Conservation (phyloP, 2,888 invertebrate genomes). For the Lithodes maja region DNA sequence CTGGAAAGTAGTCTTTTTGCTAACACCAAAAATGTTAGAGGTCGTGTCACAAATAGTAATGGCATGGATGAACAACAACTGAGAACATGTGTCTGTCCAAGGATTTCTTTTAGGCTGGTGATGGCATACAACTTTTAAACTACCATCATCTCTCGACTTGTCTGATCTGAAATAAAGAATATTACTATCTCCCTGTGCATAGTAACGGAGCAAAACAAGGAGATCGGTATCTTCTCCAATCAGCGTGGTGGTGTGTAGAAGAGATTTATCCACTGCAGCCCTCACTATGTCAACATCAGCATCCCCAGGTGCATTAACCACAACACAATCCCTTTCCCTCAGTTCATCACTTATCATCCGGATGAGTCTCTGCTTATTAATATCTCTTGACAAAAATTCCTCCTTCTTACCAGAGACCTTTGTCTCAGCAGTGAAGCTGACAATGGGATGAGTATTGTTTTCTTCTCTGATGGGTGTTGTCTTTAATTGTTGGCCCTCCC, state of each 20-base stretch:
- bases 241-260: conserved; percentile 7
- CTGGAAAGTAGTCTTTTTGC: conserved; percentile 8
- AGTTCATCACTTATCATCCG: background rate
- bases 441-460: background rate
- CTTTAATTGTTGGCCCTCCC: conserved; percentile 6
- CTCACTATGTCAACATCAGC: conserved; percentile 9
- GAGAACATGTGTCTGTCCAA: conserved; percentile 25
- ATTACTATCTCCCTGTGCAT: conserved; percentile 8
- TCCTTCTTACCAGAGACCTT: conserved; percentile 1
- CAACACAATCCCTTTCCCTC: background rate
- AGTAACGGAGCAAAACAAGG: conserved; percentile 10
- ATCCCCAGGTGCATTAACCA: conserved; percentile 9
- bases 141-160: conserved; percentile 14
- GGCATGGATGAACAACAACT: conserved; percentile 12
- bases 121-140: background rate
- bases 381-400: background rate
- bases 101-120: background rate
- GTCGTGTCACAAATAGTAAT: conserved; percentile 1
- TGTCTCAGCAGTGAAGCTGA: conserved; percentile 16
- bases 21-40: background rate
- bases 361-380: conserved; percentile 2
- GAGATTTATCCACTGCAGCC: background rate
- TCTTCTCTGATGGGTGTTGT: conserved; percentile 3
- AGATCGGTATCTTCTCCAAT: conserved; percentile 32
- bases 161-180: conserved; percentile 7